These are phyloP conservation scores for Microvelia longipes DNA, from an alignment of 1,140 invertebrate species.

Conservation along the genomic window DNA sequence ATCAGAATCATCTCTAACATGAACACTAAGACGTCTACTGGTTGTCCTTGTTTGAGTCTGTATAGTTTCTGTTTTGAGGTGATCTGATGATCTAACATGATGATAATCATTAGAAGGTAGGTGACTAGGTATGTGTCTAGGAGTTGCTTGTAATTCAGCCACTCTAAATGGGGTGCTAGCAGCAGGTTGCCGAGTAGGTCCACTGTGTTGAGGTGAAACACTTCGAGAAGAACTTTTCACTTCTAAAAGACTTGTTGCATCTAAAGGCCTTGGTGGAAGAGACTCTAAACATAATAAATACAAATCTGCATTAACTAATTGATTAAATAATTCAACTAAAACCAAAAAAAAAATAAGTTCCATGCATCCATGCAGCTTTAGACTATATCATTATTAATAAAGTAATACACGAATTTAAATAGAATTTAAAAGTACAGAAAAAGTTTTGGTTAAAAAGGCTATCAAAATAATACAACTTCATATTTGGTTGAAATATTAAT, in stretches of 20 bases:
- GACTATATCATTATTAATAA: no score
- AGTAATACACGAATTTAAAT: no score
- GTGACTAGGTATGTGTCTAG: neutral
- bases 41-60: neutral
- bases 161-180: neutral
- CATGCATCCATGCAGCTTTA: no score
- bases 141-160: neutral
- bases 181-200: neutral
- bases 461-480: no score
- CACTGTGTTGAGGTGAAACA: neutral
- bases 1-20: neutral
- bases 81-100: neutral
- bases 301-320: no score
- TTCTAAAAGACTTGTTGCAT: neutral
- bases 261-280: no score
- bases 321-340: no score
- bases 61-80: neutral
- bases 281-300: no score
- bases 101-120: neutral
- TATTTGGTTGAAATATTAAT: no score
- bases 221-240: neutral
- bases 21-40: neutral
- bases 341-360: no score
- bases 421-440: no score
- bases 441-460: no score